Base-by-base conservation (phyloP, 2,797 vertebrate genomes). In the Lagodon rhomboides region DNA sequence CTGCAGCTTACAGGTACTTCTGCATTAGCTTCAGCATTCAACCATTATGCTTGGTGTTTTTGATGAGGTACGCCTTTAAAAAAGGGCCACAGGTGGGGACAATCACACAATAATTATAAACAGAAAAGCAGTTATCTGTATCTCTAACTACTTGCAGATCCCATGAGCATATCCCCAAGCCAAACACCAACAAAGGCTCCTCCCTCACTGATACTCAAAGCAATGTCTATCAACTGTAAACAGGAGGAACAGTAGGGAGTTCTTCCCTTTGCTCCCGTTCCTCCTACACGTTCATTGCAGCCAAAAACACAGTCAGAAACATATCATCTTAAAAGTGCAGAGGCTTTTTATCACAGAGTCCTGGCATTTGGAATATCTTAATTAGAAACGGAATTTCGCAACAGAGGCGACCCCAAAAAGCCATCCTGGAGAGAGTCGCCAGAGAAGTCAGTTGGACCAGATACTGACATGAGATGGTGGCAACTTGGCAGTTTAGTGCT, bases 141-240 rank as follows among this genome's bases (percentile, higher is more conserved):
- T 72, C 66, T 20, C 49, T 16, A 50, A 27, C 43, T 68, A 41
- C 38, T 58, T 50, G n/a, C 68, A 70, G 51, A 59, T 47, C 61
- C 67, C 50, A 68, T 34, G 10, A 77, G 54, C 62, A 23, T 7
- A 23, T 62, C 73, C 27, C 41, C 9, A 77, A 73, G 43, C 8
- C 60, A 60, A 75, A 65, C 0, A 41, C 11, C 41, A 9, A 60
- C 17, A 51, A 73, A 71, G 1, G 0, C 69, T 9, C 46, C 27
- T 47, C 60, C 38, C 20, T 54, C 9, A 49, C 22, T 79, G 59
- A 80, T 23, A 68, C 55, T 85, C 47, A 68, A 71, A 82, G 67
- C 25, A 27, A 64, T 11, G 44, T 80, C 66, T 71, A 66, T 71
- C 44, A 67, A 67, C 73, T 83, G 82, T 87, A 89, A 91, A 90